Percentiles rank a stretch among this genome's conserved stretches.
phyloP scores from a whole-genome alignment of 1,140 invertebrate species.

The Propsilocerus akamusi region DNA sequence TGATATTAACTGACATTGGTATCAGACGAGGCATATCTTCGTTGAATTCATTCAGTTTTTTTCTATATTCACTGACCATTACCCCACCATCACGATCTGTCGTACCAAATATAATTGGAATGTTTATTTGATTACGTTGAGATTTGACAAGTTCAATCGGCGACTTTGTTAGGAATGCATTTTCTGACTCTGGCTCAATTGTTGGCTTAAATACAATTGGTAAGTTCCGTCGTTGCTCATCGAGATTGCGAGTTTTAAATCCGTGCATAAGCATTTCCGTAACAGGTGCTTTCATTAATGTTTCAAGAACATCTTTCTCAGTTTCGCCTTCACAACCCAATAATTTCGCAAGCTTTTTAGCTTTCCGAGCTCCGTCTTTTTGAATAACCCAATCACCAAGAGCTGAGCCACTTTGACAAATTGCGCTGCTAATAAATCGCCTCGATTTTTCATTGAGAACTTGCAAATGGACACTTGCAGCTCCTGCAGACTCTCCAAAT shows the following conservation, averaged over 20 bases:
- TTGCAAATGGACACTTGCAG: constrained; percentile 20
- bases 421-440: constrained; percentile 24
- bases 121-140: constrained; percentile 9
- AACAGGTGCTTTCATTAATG: neutral
- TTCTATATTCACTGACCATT: constrained; percentile 11
- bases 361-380: constrained; percentile 9
- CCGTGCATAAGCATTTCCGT: neutral
- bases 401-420: constrained; percentile 24
- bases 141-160: constrained; percentile 12
- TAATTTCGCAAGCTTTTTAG: constrained; percentile 12
- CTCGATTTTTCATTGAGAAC: constrained; percentile 15
- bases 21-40: constrained; percentile 15
- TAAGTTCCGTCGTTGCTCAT: constrained; percentile 16
- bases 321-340: constrained; percentile 10
- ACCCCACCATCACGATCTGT: constrained; percentile 16
- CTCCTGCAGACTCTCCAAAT: constrained; percentile 30
- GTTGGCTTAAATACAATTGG: constrained; percentile 18
- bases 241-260: constrained; percentile 5
- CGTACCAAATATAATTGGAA: constrained; percentile 18
- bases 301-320: no score
- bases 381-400: constrained; percentile 18
- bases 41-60: constrained; percentile 12
- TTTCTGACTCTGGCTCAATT: constrained; percentile 12
- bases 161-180: constrained; percentile 12
- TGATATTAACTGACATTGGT: constrained; percentile 11